These are phyloP conservation scores for Syrista parreyssii DNA, from an alignment of 2,888 invertebrate genomes.

Conservation along the genomic window DNA sequence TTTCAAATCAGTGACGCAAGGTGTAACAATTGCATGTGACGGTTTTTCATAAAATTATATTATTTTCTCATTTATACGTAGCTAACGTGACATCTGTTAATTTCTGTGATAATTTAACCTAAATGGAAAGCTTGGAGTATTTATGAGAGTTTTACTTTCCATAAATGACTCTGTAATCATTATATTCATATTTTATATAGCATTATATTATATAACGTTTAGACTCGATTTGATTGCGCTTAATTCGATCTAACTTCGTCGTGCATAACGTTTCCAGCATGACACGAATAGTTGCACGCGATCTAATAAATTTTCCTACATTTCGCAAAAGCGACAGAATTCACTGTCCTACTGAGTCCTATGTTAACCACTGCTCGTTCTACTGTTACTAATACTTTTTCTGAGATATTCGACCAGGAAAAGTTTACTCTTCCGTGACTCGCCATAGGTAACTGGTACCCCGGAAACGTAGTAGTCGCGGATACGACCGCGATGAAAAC, in stretches of 20 bases:
- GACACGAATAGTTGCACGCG: background rate
- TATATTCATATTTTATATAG: background rate
- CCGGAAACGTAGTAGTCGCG: background rate
- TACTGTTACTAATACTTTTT: background rate
- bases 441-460: background rate
- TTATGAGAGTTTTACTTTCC: background rate
- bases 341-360: background rate
- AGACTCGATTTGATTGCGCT: background rate
- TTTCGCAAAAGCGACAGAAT: background rate
- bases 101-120: background rate
- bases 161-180: too few species aligned
- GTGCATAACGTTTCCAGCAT: background rate
- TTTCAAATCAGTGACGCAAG: background rate
- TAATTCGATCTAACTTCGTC: background rate
- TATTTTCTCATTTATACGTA: background rate
- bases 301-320: background rate
- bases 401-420: background rate
- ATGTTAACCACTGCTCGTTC: background rate
- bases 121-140: background rate
- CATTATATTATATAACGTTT: background rate
- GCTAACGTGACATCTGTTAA: too few species aligned
- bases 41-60: background rate
- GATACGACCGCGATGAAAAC: conserved; percentile 11
- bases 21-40: background rate
- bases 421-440: background rate